Percentiles rank a stretch among this genome's conserved stretches.
Evolutionary conservation across 2,797 vertebrate species (phyloP).

Genomic region (Manis javanica): DNA sequence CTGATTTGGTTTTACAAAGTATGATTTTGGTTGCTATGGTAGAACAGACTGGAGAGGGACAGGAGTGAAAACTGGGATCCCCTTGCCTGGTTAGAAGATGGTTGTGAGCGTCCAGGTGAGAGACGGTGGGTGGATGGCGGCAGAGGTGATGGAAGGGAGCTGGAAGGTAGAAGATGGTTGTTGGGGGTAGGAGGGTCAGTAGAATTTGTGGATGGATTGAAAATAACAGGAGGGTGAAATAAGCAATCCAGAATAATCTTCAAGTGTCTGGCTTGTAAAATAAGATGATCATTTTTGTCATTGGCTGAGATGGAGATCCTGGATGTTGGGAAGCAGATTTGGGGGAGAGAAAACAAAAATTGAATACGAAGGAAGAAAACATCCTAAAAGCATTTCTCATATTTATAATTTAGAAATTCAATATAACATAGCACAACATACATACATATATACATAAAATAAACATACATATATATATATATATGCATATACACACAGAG

Average conservation of each 20-base stretch:
- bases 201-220: neutral
- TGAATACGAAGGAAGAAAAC: neutral
- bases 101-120: neutral
- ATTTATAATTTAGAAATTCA: slow-evolving; percentile 5
- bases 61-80: neutral
- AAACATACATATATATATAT: no score
- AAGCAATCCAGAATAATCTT: neutral
- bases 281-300: neutral
- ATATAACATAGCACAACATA: neutral
- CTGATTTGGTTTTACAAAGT: neutral
- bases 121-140: neutral
- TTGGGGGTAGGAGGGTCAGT: no score
- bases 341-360: neutral
- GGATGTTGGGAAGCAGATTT: neutral
- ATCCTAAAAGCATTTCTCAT: neutral
- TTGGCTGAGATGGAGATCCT: neutral
- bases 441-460: neutral
- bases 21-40: neutral
- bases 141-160: neutral
- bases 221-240: neutral
- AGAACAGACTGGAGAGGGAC: neutral
- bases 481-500: no score
- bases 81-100: neutral
- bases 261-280: neutral
- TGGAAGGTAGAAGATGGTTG: neutral